Evolutionary conservation across 2,113 vertebrate species (phyloP), one percentile per base, ranked within the genome.

Genomic region (Dicrurus megarhynchus): DNA sequence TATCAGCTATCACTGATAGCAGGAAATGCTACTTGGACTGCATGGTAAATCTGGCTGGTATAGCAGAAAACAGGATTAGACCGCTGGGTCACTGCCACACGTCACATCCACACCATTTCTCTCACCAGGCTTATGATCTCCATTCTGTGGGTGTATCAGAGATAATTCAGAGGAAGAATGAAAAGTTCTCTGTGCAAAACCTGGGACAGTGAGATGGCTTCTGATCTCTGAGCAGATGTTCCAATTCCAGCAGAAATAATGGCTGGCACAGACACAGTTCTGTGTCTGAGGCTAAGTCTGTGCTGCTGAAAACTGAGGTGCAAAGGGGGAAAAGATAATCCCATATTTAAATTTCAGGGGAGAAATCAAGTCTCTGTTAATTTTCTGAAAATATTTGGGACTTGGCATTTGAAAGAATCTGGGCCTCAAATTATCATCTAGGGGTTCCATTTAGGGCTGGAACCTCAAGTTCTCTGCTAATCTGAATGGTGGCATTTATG

Each of bases 131-230:
- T 76, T 85, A 83, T 44, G 44, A 88, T 74, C 63, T 74, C 67
- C 63, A 10, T 61, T 87, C 55, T 57, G 52, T 74, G 59, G 19
- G 71, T 74, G 55, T 79, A 74, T 13, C 4, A 2, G 37, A 75
- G 41, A 71, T 46, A 79, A 87, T 42, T 71, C 61, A 75, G 77
- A 91, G 74, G 49, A 94, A 87, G 47, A 79, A 94, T n/a, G 20
- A 68, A 57, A 93, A 82, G 44, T 53, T 61, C 33, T 71, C 41
- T 64, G 41, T 71, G 59, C 27, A 49, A 84, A 92, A 78, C 14
- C 65, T 0, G 2, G 21, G 61, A 52, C 22, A 70, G 10, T 0
- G 1, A 69, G 14, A 65, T 16, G 19, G 26, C 37, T 76, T 53
- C 56, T 71, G 30, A 87, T 53, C 49, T 56, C 61, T 49, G 23